phyloP scores from a whole-genome alignment of 2,797 vertebrate species.

The Gadopsis marmoratus region DNA sequence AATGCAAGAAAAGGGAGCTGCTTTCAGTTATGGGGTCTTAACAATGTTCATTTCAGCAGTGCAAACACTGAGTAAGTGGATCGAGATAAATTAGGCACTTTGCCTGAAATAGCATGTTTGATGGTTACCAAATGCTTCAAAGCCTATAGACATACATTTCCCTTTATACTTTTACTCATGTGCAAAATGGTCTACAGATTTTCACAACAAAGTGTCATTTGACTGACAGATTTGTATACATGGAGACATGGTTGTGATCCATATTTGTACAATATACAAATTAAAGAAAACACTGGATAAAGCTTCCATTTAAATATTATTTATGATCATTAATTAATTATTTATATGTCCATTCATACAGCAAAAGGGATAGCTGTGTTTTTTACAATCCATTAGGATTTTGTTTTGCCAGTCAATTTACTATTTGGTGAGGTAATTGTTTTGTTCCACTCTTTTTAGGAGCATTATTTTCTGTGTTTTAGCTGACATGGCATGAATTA shows the following conservation, averaged over 20 bases:
- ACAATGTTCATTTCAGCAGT: conserved; percentile 16
- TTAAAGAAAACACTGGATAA: not conserved
- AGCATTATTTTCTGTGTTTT: conserved; percentile 6
- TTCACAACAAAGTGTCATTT: conserved; percentile 17
- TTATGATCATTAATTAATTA: not conserved
- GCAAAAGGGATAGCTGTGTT: not conserved
- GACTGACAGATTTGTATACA: conserved; percentile 15
- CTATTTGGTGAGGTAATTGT: not conserved
- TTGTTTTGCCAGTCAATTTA: not conserved
- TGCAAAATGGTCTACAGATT: conserved; percentile 19
- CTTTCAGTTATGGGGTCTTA: conserved; percentile 6
- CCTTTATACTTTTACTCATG: conserved; percentile 29
- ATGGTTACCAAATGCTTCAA: conserved; percentile 27
- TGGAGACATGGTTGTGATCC: not conserved
- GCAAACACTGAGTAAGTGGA: conserved; percentile 10
- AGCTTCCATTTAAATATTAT: not conserved
- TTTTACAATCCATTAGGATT: not conserved
- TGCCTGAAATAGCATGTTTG: conserved; percentile 34
- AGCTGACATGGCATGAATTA: conserved; percentile 22
- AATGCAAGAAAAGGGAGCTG: not conserved
- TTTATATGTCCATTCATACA: not conserved
- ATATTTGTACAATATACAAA: not conserved
- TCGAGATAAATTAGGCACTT: conserved; percentile 22
- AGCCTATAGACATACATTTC: conserved; percentile 19
- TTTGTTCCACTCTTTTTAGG: not conserved